Evolutionary conservation across 2,888 invertebrate species (phyloP).

Genomic region (Pandemis corylana): DNA sequence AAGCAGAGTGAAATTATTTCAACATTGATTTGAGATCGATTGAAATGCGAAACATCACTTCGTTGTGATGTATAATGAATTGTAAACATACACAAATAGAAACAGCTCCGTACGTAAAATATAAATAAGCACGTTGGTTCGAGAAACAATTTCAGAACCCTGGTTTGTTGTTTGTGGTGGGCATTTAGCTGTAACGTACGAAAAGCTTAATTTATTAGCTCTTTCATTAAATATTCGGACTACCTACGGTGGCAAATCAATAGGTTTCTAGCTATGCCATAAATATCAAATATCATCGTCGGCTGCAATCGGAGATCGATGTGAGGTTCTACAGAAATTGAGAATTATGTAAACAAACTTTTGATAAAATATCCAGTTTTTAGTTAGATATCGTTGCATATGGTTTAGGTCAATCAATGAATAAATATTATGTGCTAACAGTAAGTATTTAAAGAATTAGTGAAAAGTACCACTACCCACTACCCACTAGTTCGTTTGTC

Average conservation of each 20-base stretch:
- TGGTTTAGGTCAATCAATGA: no score
- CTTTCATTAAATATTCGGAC: slow-evolving; percentile 15
- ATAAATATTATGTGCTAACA: no score
- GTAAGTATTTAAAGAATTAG: no score
- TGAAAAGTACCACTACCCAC: no score
- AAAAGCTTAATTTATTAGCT: slow-evolving; percentile 20
- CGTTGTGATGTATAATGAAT: slow-evolving; percentile 46
- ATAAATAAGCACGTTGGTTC: slow-evolving; percentile 39
- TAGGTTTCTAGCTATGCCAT: slow-evolving; percentile 1
- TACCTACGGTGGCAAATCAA: slow-evolving; percentile 9
- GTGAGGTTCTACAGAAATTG: no score
- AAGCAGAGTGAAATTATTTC: slow-evolving; percentile 8
- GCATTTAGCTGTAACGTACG: slow-evolving; percentile 11
- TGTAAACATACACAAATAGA: slow-evolving; percentile 47
- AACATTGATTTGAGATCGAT: slow-evolving; percentile 33
- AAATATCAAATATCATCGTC: not conserved
- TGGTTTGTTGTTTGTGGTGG: slow-evolving; percentile 31
- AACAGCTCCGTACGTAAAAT: slow-evolving; percentile 39
- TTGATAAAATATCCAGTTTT: no score
- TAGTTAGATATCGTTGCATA: no score
- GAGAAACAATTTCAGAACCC: slow-evolving; percentile 34
- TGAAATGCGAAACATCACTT: slow-evolving; percentile 41
- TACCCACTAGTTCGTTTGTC: no score
- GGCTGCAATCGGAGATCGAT: no score
- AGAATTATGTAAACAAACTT: no score